phyloP scores from a whole-genome alignment of 2,113 vertebrate genomes.

The Ictalurus furcatus region DNA sequence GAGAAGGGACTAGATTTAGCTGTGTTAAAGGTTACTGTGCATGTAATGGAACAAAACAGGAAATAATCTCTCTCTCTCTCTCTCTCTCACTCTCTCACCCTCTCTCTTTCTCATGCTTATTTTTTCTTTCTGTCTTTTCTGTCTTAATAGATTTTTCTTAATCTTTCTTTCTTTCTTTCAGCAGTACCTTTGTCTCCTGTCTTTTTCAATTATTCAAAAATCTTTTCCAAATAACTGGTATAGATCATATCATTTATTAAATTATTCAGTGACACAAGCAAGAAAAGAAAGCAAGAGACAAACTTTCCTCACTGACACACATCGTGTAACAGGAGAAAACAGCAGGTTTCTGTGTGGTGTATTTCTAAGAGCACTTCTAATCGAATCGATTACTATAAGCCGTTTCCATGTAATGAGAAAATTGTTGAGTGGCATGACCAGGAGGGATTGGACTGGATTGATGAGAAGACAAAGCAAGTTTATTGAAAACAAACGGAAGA shows the following conservation, averaged over 20 bases:
- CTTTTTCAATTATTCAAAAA: background rate
- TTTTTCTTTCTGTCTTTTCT: constrained; percentile 65
- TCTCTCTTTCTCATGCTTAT: constrained; percentile 15
- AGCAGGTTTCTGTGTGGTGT: background rate
- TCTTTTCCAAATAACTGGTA: background rate
- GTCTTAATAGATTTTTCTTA: background rate
- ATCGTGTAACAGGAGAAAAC: background rate
- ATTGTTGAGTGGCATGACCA: background rate
- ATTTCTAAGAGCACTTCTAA: background rate
- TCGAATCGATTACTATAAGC: background rate
- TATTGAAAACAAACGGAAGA: background rate
- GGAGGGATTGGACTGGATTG: background rate
- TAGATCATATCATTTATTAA: background rate
- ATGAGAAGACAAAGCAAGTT: background rate
- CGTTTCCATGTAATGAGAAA: background rate
- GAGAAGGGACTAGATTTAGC: constrained; percentile 2
- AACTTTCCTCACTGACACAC: background rate
- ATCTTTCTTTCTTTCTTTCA: background rate
- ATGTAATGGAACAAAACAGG: constrained; percentile 91
- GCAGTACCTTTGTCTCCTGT: background rate
- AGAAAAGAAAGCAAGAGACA: background rate
- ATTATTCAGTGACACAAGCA: background rate
- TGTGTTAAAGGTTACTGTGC: constrained; percentile 60
- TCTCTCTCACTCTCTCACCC: constrained; percentile 63
- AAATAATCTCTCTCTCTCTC: constrained; percentile 81